Evolutionary conservation across 2,888 invertebrate genomes (phyloP).

Genomic region (Augochlorella aurata): DNA sequence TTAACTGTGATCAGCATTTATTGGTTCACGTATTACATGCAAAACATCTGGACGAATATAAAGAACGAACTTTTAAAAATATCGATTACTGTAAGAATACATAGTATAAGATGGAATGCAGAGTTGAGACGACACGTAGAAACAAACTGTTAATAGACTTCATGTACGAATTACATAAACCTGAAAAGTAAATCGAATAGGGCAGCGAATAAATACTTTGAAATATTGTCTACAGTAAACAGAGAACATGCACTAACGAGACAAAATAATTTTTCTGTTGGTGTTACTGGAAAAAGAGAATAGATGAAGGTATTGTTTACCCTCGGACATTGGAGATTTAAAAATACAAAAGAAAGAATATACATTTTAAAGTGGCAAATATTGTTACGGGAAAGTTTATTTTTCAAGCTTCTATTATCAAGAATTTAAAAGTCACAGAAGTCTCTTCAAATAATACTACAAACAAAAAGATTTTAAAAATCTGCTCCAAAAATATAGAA

Average conservation of each 20-base stretch:
- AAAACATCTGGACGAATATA: constrained; percentile 52
- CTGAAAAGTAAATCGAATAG: constrained; percentile 41
- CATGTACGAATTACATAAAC: constrained; percentile 40
- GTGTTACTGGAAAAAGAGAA: constrained; percentile 23
- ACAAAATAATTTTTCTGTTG: constrained; percentile 3
- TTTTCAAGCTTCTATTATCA: not conserved
- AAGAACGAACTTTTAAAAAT: constrained; percentile 45
- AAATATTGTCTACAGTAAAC: constrained; percentile 38
- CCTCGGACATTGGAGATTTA: not conserved
- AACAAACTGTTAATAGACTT: constrained; percentile 39
- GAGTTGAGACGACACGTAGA: constrained; percentile 41
- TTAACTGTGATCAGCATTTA: constrained; percentile 50
- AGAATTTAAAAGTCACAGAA: not conserved
- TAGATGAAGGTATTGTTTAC: constrained; percentile 18
- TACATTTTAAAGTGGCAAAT: not conserved
- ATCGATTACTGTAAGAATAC: constrained; percentile 48
- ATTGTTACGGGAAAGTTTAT: not conserved
- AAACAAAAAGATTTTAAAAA: not conserved
- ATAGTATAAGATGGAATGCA: constrained; percentile 52
- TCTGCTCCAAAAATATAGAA: not conserved
- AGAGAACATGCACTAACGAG: constrained; percentile 39
- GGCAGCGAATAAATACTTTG: constrained; percentile 60
- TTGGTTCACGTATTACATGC: constrained; percentile 61
- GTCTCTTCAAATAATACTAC: not conserved
- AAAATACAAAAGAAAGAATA: not conserved